Percentiles rank a stretch among this genome's conserved stretches.
Conservation (phyloP, 2,113 vertebrate genomes). For the Origma solitaria region DNA sequence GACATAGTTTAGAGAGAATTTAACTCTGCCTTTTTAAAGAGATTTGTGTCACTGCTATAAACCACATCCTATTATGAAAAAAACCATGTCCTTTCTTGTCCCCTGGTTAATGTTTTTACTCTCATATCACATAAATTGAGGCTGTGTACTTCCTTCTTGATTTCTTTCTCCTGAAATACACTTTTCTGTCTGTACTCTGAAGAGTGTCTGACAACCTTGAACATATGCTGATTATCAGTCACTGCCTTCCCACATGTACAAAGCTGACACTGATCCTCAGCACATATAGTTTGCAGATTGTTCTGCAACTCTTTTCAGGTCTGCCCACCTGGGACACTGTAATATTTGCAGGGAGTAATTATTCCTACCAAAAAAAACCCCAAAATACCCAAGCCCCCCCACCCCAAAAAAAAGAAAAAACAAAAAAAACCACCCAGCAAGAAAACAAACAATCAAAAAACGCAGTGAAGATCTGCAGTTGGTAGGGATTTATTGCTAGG, state of each 20-base stretch:
- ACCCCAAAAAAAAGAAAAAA: too few species aligned
- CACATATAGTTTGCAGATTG: background rate
- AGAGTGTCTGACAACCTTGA: background rate
- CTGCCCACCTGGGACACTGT: background rate
- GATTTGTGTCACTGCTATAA: background rate
- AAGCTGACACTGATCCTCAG: background rate
- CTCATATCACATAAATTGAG: background rate
- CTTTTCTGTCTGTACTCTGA: background rate
- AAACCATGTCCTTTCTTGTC: rapidly evolving
- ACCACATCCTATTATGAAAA: background rate
- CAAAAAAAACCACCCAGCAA: too few species aligned
- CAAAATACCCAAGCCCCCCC: too few species aligned
- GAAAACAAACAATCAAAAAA: background rate
- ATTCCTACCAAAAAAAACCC: background rate
- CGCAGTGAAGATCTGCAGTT: background rate
- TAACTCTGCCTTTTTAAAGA: background rate
- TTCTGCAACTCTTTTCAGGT: background rate
- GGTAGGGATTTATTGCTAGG: background rate
- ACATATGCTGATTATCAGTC: background rate
- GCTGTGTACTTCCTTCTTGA: background rate
- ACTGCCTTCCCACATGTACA: background rate
- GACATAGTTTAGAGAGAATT: background rate
- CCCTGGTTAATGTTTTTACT: background rate
- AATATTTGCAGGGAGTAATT: background rate
- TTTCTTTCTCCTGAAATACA: background rate